Evolutionary conservation across 1,140 invertebrate genomes (phyloP).

Genomic region (Cydia pomonella): DNA sequence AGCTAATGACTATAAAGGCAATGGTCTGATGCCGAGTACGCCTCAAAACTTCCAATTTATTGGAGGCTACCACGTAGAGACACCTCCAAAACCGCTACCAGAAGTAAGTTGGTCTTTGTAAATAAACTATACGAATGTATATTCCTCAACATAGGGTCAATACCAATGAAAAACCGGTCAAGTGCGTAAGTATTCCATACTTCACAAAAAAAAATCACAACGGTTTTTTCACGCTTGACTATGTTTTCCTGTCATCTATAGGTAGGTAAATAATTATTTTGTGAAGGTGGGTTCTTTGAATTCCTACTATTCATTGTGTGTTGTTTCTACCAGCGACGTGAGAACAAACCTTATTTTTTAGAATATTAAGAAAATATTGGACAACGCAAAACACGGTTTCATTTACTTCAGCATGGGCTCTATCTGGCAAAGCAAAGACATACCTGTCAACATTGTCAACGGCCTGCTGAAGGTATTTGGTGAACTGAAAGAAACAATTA

Average conservation of each 20-base stretch:
- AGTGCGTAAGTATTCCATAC: too few species aligned
- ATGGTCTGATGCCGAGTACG: constrained; percentile 7
- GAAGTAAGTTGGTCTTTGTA: constrained; percentile 26
- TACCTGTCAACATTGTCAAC: constrained; percentile 53
- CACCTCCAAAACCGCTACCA: constrained; percentile 25
- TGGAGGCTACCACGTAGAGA: constrained; percentile 35
- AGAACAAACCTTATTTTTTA: constrained; percentile 42
- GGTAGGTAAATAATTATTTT: too few species aligned
- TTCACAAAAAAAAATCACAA: too few species aligned
- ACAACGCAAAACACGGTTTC: constrained; percentile 72
- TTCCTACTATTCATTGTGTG: too few species aligned
- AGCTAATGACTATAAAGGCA: constrained; percentile 33
- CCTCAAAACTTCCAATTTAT: constrained; percentile 20
- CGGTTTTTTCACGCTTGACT: too few species aligned
- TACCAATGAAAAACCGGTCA: too few species aligned
- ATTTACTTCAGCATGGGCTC: constrained; percentile 82
- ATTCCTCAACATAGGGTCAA: too few species aligned
- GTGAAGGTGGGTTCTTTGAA: too few species aligned
- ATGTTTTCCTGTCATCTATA: too few species aligned
- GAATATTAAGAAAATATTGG: constrained; percentile 76
- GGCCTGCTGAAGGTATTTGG: constrained; percentile 73
- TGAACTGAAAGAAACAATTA: constrained; percentile 70
- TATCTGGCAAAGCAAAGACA: constrained; percentile 66
- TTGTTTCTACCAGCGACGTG: too few species aligned
- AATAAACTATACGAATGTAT: too few species aligned